Conservation (phyloP, 2,888 invertebrate species). For the Poecilobothrus nobilitatus region DNA sequence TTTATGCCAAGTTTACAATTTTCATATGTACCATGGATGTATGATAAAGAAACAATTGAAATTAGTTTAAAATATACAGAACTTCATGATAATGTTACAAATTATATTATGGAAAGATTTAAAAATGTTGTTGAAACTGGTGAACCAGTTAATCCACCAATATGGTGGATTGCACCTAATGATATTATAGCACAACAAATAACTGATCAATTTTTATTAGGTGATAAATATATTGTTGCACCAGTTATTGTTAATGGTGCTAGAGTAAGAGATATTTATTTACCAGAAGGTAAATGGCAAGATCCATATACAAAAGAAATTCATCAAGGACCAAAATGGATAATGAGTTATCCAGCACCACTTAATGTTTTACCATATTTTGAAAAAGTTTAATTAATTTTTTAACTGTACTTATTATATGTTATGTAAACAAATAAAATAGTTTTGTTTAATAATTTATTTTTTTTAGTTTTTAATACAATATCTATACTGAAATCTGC, state of each 20-base stretch:
- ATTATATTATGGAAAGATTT: constrained; percentile 56
- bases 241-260: constrained; percentile 61
- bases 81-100: constrained; percentile 55
- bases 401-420: background rate
- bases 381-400: constrained; percentile 33
- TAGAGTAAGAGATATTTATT: constrained; percentile 58
- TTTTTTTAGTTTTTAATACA: no score
- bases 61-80: constrained; percentile 57
- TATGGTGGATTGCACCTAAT: constrained; percentile 75
- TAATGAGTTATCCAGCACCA: constrained; percentile 57
- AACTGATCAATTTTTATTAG: constrained; percentile 67
- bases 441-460: background rate
- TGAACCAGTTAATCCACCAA: constrained; percentile 66
- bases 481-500: no score
- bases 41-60: constrained; percentile 51
- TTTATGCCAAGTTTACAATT: constrained; percentile 73
- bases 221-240: constrained; percentile 67
- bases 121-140: constrained; percentile 52
- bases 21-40: constrained; percentile 69
- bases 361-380: constrained; percentile 64
- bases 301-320: constrained; percentile 48
- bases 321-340: constrained; percentile 53
- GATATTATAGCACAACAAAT: constrained; percentile 53
- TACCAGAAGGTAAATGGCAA: constrained; percentile 66
- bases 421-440: background rate